A percentile compares a stretch with the other conserved stretches of the same genome.
Conservation (phyloP, 2,888 invertebrate species). For the Incurvaria masculella region DNA sequence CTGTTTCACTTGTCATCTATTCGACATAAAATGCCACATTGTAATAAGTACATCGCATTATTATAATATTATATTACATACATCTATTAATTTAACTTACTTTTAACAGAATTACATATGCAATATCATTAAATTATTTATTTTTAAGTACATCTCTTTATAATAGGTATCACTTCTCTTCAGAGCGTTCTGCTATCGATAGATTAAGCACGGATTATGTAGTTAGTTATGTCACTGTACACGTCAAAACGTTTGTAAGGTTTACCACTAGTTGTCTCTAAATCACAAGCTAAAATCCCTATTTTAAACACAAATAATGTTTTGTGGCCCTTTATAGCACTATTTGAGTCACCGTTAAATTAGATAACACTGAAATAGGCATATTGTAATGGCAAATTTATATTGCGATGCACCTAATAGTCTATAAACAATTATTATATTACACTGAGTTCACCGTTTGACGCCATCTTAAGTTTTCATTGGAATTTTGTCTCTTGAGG, state of each 20-base stretch:
- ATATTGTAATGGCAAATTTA: not conserved
- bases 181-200: not conserved
- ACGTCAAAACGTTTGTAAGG: not conserved
- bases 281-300: not conserved
- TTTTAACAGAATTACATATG: not conserved
- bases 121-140: not conserved
- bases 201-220: not conserved
- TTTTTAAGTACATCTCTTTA: not conserved
- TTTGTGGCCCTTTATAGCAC: not conserved
- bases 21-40: conserved; percentile 43
- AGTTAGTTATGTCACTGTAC: not conserved
- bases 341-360: not conserved
- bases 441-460: too few relatives aligned
- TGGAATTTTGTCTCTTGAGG: too few relatives aligned
- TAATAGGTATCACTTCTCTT: not conserved
- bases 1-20: conserved; percentile 29
- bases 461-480: too few relatives aligned
- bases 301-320: not conserved
- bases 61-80: conserved; percentile 40
- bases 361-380: not conserved
- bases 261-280: not conserved
- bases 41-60: conserved; percentile 42
- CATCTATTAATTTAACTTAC: conserved; percentile 27
- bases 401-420: not conserved
- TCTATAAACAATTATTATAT: too few relatives aligned